These are phyloP conservation scores for Arnoldichthys spilopterus DNA, from an alignment of 2,797 vertebrate species.

Conservation along the genomic window DNA sequence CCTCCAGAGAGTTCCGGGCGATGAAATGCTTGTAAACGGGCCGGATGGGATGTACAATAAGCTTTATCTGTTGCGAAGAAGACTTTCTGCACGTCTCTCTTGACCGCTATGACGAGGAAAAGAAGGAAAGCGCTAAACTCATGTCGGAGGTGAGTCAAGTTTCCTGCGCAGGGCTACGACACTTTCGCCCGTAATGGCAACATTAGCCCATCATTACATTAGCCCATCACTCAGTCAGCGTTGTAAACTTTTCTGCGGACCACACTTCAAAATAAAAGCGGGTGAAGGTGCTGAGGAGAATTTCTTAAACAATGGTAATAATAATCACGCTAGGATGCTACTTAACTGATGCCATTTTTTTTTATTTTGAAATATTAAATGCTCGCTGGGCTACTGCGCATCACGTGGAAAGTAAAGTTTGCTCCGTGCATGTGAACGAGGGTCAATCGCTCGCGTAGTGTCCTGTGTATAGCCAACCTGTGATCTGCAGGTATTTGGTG, in stretches of 20 bases:
- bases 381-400: no score
- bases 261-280: neutral
- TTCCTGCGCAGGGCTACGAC: neutral
- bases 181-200: neutral
- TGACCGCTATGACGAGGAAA: constrained; percentile 25
- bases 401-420: no score
- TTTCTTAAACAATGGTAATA: no score
- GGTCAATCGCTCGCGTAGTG: no score
- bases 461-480: no score
- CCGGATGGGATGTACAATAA: constrained; percentile 61
- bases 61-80: constrained; percentile 67
- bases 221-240: neutral
- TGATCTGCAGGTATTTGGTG: no score
- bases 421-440: no score
- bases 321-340: no score
- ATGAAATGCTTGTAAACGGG: constrained; percentile 28
- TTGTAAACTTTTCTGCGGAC: neutral
- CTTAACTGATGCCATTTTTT: no score
- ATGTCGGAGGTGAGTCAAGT: constrained; percentile 40
- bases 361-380: no score
- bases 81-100: constrained; percentile 37
- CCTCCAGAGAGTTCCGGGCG: no score
- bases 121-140: constrained; percentile 29
- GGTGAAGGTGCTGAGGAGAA: no score
- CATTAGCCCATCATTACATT: neutral